Evolutionary conservation across 2,888 invertebrate species (phyloP).

Genomic region (Diaperis boleti): DNA sequence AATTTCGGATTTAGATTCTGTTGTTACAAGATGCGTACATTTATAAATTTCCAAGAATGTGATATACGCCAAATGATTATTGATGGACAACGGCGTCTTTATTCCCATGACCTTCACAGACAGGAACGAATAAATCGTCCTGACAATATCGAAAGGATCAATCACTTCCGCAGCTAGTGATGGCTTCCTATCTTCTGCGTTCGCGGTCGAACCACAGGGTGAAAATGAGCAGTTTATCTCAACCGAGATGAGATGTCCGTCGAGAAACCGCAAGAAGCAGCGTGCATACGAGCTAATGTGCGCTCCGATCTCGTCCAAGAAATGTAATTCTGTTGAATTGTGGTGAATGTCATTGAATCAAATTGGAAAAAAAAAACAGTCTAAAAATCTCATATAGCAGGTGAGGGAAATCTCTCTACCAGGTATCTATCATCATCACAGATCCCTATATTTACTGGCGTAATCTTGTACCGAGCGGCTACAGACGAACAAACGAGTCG

Average conservation of each 20-base stretch:
- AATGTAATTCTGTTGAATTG: constrained; percentile 28
- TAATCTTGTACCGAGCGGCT: constrained; percentile 54
- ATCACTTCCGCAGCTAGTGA: too few relatives aligned
- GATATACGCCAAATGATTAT: constrained; percentile 17
- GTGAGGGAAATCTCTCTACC: constrained; percentile 53
- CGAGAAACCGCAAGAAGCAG: constrained; percentile 33
- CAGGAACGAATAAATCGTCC: neutral
- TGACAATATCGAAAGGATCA: neutral
- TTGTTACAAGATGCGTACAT: constrained; percentile 17
- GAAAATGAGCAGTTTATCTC: constrained; percentile 2
- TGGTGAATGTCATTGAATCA: constrained; percentile 60
- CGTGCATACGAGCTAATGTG: constrained; percentile 19
- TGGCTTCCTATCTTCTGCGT: neutral
- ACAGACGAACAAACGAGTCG: constrained; percentile 44
- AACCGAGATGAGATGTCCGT: neutral
- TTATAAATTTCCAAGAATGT: constrained; percentile 29
- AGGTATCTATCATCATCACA: constrained; percentile 60
- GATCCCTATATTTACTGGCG: constrained; percentile 60
- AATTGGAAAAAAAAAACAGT: constrained; percentile 60
- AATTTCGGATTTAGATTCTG: constrained; percentile 34
- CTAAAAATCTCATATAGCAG: constrained; percentile 50
- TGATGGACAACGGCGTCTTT: constrained; percentile 15
- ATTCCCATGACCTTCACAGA: constrained; percentile 4
- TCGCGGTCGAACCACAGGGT: neutral
- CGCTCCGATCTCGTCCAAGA: constrained; percentile 22